Conservation (phyloP, 1,140 invertebrate genomes). For the Ips typographus region DNA sequence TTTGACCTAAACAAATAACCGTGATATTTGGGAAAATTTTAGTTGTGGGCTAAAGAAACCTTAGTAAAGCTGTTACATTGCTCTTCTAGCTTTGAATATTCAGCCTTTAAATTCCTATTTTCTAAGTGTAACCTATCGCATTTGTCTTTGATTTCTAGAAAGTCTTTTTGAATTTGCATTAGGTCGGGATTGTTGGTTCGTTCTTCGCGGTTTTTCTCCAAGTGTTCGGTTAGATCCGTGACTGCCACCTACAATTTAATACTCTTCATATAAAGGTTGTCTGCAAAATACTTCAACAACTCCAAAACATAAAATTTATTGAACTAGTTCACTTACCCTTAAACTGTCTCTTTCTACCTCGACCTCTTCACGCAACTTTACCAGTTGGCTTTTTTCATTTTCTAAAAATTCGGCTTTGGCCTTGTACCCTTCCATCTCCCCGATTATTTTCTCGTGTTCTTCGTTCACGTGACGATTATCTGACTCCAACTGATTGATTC, state of each 20-base stretch:
- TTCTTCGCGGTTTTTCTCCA: conserved; percentile 11
- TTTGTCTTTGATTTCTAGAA: conserved; percentile 39
- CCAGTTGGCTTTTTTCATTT: conserved; percentile 23
- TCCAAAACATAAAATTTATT: neutral
- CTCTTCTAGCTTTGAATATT: conserved; percentile 38
- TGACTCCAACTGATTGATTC: conserved; percentile 37
- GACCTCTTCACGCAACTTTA: conserved; percentile 17
- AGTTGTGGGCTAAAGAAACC: conserved; percentile 2
- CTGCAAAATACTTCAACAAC: neutral
- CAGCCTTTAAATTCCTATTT: conserved; percentile 39
- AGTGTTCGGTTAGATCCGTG: conserved; percentile 40
- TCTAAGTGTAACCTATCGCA: conserved; percentile 41
- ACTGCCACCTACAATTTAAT: conserved; percentile 8
- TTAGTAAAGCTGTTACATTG: conserved; percentile 37
- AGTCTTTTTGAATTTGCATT: conserved; percentile 38
- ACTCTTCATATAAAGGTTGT: neutral
- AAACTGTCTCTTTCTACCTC: conserved; percentile 29
- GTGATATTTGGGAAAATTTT: neutral
- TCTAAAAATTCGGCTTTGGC: conserved; percentile 37
- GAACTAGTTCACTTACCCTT: conserved; percentile 15
- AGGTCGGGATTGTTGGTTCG: conserved; percentile 25
- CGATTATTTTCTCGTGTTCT: conserved; percentile 43
- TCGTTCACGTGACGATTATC: conserved; percentile 46
- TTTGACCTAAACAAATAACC: conserved; percentile 24
- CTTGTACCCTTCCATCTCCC: conserved; percentile 44